phyloP scores from a whole-genome alignment of 2,113 vertebrate genomes.

The Callionymus lyra region DNA sequence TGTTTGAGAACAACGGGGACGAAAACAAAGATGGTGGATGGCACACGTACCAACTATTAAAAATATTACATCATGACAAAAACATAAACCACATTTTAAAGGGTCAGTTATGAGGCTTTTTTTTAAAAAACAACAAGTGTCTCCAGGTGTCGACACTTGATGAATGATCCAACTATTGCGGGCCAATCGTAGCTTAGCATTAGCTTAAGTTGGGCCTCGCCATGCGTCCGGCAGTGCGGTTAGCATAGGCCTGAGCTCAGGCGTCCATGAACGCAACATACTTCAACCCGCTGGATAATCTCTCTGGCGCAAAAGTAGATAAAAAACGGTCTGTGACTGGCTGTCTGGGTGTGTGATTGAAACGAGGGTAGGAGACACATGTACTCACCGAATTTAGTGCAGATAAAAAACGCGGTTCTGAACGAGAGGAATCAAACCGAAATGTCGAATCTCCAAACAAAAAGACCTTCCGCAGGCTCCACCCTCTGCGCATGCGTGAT shows the following conservation, averaged over 20 bases:
- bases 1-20: too few relatives aligned
- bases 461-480: conserved; percentile 51
- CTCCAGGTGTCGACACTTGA: not conserved
- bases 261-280: conserved; percentile 8
- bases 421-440: conserved; percentile 46
- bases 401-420: conserved; percentile 67
- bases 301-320: accelerated
- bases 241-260: conserved; percentile 25
- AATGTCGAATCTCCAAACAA: conserved; percentile 43
- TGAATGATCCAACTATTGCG: not conserved
- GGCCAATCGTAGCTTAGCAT: conserved; percentile 23
- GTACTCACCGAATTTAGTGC: conserved; percentile 71
- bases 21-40: not conserved
- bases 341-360: accelerated
- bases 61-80: not conserved
- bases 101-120: too few relatives aligned
- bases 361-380: accelerated
- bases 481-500: conserved; percentile 48
- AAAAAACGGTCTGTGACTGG: accelerated
- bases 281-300: not conserved
- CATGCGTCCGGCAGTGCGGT: conserved; percentile 32
- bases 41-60: not conserved
- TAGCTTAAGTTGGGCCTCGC: conserved; percentile 31
- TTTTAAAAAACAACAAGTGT: not conserved
- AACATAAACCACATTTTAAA: not conserved